Conservation (phyloP, 2,888 invertebrate species). For the Pinctada fucata region DNA sequence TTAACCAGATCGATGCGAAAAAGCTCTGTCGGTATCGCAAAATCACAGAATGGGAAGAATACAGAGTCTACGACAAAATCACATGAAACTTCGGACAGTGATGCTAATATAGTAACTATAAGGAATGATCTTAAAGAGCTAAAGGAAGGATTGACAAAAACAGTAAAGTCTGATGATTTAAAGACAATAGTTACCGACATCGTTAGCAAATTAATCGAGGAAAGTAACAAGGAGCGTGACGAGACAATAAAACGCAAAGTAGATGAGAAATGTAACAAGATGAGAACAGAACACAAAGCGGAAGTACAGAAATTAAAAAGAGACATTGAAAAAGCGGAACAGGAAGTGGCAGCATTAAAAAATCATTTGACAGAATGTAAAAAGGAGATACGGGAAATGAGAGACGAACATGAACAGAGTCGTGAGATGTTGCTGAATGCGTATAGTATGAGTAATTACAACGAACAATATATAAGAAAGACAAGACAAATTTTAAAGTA, state of each 20-base stretch:
- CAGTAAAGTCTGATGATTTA: constrained; percentile 2
- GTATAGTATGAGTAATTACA: not conserved
- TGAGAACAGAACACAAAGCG: not conserved
- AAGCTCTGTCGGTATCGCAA: no score
- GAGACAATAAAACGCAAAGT: not conserved
- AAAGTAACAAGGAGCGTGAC: not conserved
- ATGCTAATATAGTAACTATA: not conserved
- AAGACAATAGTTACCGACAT: not conserved
- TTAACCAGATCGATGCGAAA: no score
- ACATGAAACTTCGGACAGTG: not conserved
- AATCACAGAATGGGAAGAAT: no score
- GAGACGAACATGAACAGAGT: not conserved
- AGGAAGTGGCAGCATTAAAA: not conserved
- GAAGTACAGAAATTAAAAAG: not conserved
- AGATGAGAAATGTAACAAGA: not conserved
- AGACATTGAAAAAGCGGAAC: not conserved
- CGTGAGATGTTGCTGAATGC: not conserved
- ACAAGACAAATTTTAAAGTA: not conserved
- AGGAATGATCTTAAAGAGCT: not conserved
- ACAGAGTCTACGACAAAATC: no score
- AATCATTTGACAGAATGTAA: not conserved
- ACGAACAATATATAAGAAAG: constrained; percentile 3
- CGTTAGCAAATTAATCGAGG: not conserved
- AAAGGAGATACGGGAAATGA: not conserved
- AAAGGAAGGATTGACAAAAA: constrained; percentile 6